A percentile compares a stretch with the other conserved stretches of the same genome.
Evolutionary conservation across 2,888 invertebrate genomes (phyloP).

Genomic region (Eustalomyia histrio): DNA sequence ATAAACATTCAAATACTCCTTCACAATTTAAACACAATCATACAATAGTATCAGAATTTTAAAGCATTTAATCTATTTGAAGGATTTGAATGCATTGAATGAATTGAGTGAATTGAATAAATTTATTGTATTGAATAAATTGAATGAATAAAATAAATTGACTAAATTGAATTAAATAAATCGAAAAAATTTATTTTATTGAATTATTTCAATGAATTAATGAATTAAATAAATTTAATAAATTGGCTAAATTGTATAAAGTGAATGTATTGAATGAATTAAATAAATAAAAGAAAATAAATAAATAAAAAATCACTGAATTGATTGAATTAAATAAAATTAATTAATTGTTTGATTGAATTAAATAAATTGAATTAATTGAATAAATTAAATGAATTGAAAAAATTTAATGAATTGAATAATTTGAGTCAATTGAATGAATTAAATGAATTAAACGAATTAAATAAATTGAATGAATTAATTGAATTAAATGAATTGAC

Average conservation of each 20-base stretch:
- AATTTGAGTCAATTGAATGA: not conserved
- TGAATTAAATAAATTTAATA: too few relatives aligned
- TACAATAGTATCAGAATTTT: conserved; percentile 5
- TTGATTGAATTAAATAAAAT: not conserved
- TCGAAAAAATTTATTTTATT: too few relatives aligned
- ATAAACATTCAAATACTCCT: conserved; percentile 18
- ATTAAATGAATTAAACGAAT: too few relatives aligned
- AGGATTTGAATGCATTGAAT: not conserved
- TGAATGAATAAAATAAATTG: too few relatives aligned
- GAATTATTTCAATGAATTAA: too few relatives aligned
- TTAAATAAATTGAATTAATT: not conserved
- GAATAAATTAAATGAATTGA: not conserved
- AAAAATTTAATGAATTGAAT: not conserved
- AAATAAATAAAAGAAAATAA: too few relatives aligned
- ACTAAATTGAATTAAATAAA: too few relatives aligned
- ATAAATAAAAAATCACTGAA: too few relatives aligned
- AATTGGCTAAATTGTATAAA: too few relatives aligned
- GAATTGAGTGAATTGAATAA: not conserved
- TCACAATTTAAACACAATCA: conserved; percentile 10
- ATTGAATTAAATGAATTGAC: not conserved
- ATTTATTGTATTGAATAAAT: too few relatives aligned
- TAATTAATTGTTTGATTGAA: not conserved
- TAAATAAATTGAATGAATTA: not conserved
- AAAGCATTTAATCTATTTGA: not conserved
- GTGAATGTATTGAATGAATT: too few relatives aligned